Evolutionary conservation across 2,113 vertebrate genomes (phyloP), one percentile per base, ranked within the genome.

Genomic region (Pedetes capensis): DNA sequence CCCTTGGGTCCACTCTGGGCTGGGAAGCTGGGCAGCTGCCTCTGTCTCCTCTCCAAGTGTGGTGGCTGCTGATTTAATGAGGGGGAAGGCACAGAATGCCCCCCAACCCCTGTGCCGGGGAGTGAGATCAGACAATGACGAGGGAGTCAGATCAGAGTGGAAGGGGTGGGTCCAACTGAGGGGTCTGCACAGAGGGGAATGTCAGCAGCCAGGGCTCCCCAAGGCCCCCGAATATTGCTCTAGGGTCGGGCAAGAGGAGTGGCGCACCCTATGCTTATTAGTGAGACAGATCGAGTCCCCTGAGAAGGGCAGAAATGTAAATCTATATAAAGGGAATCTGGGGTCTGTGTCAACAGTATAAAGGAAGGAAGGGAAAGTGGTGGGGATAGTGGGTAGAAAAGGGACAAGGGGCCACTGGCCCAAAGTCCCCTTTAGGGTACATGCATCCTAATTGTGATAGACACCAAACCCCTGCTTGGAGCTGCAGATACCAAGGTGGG

Each of bases 1-100:
- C 96, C 96, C 94, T 95, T 71, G 96, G 97, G 91, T 87, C 88
- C 37, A 55, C 95, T 96, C 44, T 0, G 47, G 80, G 84, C 96
- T 92, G 93, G 92, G 95, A 92, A 96, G 79, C 63, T 8, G 5
- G 80, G 95, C 94, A 94, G 88, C 93, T 8, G 88, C 86, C 63
- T 94, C 79, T 53, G 83, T 72, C 9, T 37, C 74, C 79, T 96
- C 87, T n/a, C 64, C 47, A 12, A 88, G 92, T 37, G 5, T 78
- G 47, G 61, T 88, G 93, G 91, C 75, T 25, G 2, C 87, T 85
- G 94, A 91, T 95, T 96, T 96, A 96, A 93, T 82, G 89, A 93
- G 83, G 75, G 53, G 71, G 87, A 84, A 39, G 47, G 63, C 69
- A 27, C 44, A 61, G 59, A 59, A 79, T 80, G 75, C 47, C 55